These are phyloP conservation scores for Hylia prasina DNA, from an alignment of 2,113 vertebrate genomes.

Conservation along the genomic window DNA sequence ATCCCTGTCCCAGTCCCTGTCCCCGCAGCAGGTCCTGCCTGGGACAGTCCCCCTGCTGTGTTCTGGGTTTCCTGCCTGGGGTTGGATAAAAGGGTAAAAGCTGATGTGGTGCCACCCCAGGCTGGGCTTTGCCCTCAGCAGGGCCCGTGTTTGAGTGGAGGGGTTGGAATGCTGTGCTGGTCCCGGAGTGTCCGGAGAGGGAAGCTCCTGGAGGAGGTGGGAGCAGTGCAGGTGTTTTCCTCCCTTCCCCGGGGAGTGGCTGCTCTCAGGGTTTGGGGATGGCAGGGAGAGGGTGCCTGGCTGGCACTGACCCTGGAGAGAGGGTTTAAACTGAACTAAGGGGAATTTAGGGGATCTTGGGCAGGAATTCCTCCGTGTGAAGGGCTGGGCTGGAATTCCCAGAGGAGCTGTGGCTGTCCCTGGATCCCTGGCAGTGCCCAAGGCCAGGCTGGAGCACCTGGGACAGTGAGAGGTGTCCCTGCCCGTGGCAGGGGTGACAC, in stretches of 20 bases:
- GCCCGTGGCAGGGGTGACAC: not conserved
- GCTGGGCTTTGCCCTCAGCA: not conserved
- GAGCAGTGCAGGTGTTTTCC: not conserved
- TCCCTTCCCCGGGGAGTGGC: not conserved
- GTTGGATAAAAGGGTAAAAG: not conserved
- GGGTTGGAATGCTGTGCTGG: not conserved
- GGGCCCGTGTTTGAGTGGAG: not conserved
- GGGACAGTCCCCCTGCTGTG: too few species aligned
- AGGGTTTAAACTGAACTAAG: not conserved
- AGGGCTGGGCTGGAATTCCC: not conserved
- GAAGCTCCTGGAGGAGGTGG: not conserved
- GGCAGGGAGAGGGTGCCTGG: not conserved
- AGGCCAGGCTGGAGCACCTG: not conserved
- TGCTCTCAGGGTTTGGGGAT: not conserved
- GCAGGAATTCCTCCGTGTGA: not conserved
- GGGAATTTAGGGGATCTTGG: not conserved
- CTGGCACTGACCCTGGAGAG: not conserved
- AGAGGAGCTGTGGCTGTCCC: not conserved
- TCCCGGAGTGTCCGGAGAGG: not conserved
- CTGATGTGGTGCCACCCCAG: fast-evolving
- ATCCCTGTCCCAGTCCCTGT: too few species aligned
- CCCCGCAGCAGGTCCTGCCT: not conserved
- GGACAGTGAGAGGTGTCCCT: not conserved
- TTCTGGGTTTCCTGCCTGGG: too few species aligned
- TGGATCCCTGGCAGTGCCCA: not conserved